Evolutionary conservation across 2,113 vertebrate species (phyloP).

Genomic region (Plectropomus leopardus): DNA sequence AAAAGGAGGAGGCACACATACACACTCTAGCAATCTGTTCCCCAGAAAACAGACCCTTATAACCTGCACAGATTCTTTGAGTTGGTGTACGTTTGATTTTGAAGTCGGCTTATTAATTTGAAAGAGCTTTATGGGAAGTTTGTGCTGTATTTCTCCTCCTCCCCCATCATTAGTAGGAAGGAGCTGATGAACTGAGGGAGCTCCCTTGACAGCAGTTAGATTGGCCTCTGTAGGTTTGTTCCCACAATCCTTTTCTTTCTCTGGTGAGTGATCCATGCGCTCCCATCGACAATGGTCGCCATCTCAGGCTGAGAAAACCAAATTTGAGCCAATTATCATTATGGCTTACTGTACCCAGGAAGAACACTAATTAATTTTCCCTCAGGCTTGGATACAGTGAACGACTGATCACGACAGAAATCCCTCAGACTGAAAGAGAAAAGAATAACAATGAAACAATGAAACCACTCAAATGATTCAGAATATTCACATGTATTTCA

Average conservation of each 20-base stretch:
- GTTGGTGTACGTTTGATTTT: slow-evolving; percentile 43
- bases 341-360: slow-evolving; percentile 69
- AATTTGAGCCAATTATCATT: slow-evolving; percentile 83
- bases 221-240: slow-evolving; percentile 66
- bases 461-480: slow-evolving; percentile 31
- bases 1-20: slow-evolving; percentile 34
- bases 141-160: slow-evolving; percentile 44
- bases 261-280: slow-evolving; percentile 75
- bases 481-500: slow-evolving; percentile 18
- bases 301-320: slow-evolving; percentile 69
- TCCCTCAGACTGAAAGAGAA: slow-evolving; percentile 56
- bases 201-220: slow-evolving; percentile 73
- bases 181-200: slow-evolving; percentile 72
- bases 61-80: slow-evolving; percentile 31
- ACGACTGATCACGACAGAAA: slow-evolving; percentile 56
- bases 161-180: slow-evolving; percentile 61
- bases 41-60: slow-evolving; percentile 37
- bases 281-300: slow-evolving; percentile 45
- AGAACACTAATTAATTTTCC: slow-evolving; percentile 83
- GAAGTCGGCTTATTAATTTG: slow-evolving; percentile 54
- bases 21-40: slow-evolving; percentile 37
- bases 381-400: slow-evolving; percentile 73
- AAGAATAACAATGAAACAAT: slow-evolving; percentile 66
- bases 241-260: slow-evolving; percentile 75
- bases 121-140: slow-evolving; percentile 47